Base-by-base conservation (phyloP, 1,140 invertebrate species). In the Drosophila sturtevanti region DNA sequence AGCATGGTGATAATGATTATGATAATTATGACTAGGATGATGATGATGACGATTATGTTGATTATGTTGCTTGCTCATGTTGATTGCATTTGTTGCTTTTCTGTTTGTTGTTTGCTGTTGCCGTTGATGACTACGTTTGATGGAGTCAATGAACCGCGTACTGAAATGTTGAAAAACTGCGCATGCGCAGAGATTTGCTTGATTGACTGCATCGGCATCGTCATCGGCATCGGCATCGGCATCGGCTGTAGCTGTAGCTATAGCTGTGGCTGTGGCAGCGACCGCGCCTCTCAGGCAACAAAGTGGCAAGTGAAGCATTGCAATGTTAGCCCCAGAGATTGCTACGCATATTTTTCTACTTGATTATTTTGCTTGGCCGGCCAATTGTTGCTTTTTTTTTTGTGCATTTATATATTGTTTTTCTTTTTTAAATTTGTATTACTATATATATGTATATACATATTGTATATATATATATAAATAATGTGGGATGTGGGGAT, bases 181-280 rank as follows among this genome's bases (percentile, higher is more conserved):
- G 78, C 81, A 61, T 89, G 82, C 82, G 82, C 82, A 87, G 84
- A 87, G 82, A 89, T 87, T 82, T 82, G 82, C 82, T 82, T 90
- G 72, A 84, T 90, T 82, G 77, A 82, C 68, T 80, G 70, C 71
- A 82, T 62, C 60, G 60, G 59, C 51, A 34, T 65, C 37, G n/a
- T 9, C 37, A n/a, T 2, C 35, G 11, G 35, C 35, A 37, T 3
- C 35, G 11, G 11, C 35, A 37, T 0, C 31, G 10, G 1, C 31
- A 34, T 9, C 10, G 16, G 0, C 38, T 22, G 18, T 21, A 41
- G 14, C 64, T 5, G 48, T 38, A 10, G 24, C 31, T 21, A 1
- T 48, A 48, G 21, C 38, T 3, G 22, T 79, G 72, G 79, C 67
- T 77, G 68, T 67, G 79, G 58, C 59, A 60, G 54, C 52, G 41